Evolutionary conservation across 1,140 invertebrate genomes (phyloP), one percentile per base, ranked within the genome.

Genomic region (Eufriesea mexicana): DNA sequence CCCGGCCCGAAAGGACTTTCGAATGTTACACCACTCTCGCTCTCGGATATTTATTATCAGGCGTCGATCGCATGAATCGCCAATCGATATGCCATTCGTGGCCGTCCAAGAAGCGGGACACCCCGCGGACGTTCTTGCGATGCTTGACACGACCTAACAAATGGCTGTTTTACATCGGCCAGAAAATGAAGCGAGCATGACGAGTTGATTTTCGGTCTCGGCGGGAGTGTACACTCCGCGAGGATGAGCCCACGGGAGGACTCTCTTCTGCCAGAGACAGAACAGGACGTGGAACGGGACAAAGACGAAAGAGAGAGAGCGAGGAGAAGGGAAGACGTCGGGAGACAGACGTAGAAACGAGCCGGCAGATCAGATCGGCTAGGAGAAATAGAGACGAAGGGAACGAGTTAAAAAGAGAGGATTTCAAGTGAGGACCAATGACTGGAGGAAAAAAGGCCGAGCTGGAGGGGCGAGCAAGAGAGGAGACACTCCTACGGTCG

Each of bases 131-230:
- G 93, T 89, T 85, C 89, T 88, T 88, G 86, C 86, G 86, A 86
- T 80, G 92, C 88, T 93, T 93, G 93, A 93, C 93, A 91, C 91
- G 92, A 90, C 89, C 89, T 94, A 94, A 94, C 93, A 94, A 94
- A 94, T 94, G 93, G 92, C 92, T 94, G 93, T 94, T 94, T 94
- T 93, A 94, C 92, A 91, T 93, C 88, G 90, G 89, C 78, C 92
- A 94, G 93, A 94, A 94, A 94, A 94, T 94, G 93, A 94, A 94
- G 92, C 92, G 91, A 94, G 92, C 91, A 94, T 94, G 93, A 94
- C 94, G 91, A 92, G 94, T 93, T 91, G 93, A 94, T 94, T 94
- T 94, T 93, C 91, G 91, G 87, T 89, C 90, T 84, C 89, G 87
- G 90, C 85, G 84, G 77, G 85, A 84, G 86, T 83, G 86, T 87